These are phyloP conservation scores for Gambusia yucatana DNA, from an alignment of 2,797 vertebrate species.

Conservation along the genomic window DNA sequence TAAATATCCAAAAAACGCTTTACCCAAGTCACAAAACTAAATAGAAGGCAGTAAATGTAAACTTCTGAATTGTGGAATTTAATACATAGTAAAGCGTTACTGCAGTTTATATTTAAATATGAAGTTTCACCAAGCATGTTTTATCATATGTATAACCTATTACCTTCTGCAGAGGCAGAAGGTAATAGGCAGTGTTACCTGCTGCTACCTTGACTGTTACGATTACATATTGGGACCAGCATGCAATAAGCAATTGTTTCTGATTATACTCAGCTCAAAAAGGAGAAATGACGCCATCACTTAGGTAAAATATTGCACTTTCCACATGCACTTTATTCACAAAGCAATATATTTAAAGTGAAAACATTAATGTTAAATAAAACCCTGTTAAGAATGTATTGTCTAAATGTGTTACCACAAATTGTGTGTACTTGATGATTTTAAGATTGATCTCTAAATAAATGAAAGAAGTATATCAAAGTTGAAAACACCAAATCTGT, in stretches of 20 bases:
- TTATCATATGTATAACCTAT: background rate
- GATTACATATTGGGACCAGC: background rate
- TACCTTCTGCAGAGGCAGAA: background rate
- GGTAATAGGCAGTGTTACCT: background rate
- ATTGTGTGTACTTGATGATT: background rate
- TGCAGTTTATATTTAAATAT: background rate
- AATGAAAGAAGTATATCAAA: constrained; percentile 5
- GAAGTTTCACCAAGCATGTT: background rate
- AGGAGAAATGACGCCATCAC: background rate
- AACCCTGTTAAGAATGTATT: background rate
- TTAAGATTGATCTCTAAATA: background rate
- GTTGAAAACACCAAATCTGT: constrained; percentile 8
- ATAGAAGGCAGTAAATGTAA: background rate
- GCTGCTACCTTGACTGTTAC: background rate
- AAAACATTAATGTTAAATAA: background rate
- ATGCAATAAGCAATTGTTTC: background rate
- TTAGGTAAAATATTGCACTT: background rate
- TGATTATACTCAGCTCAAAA: background rate
- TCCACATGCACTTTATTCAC: background rate
- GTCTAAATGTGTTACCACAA: background rate
- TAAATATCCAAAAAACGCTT: background rate
- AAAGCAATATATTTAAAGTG: background rate
- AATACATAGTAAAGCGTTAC: background rate
- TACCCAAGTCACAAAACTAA: background rate
- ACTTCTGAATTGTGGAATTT: background rate